A percentile compares a stretch with the other conserved stretches of the same genome.
Evolutionary conservation across 2,113 vertebrate species (phyloP).

Genomic region (Aix galericulata): DNA sequence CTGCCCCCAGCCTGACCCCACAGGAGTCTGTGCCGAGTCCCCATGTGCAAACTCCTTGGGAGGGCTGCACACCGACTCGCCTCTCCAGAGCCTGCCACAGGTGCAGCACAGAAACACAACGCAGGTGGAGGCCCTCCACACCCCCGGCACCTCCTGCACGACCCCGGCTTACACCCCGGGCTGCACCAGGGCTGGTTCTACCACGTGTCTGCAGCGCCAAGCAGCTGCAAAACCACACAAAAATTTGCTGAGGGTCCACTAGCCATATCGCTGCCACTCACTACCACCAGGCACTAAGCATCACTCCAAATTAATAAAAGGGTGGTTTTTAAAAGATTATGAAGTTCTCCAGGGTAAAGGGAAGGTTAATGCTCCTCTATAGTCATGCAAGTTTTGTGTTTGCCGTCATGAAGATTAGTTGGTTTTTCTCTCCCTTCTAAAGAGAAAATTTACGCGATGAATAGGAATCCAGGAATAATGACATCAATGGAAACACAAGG

Average conservation of each 20-base stretch:
- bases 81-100: too few relatives aligned
- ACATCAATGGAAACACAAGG: not conserved
- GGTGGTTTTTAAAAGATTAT: not conserved
- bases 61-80: too few relatives aligned
- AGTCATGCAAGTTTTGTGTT: not conserved
- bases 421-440: not conserved
- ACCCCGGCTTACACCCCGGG: too few relatives aligned
- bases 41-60: too few relatives aligned
- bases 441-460: not conserved
- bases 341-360: not conserved
- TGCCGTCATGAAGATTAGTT: not conserved
- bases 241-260: not conserved
- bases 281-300: not conserved
- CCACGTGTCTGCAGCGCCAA: too few relatives aligned
- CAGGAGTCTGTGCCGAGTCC: not conserved
- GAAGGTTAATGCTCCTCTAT: slow-evolving; percentile 17
- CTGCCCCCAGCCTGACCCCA: not conserved
- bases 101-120: too few relatives aligned
- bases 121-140: too few relatives aligned
- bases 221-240: not conserved
- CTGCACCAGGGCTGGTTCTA: too few relatives aligned
- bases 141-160: too few relatives aligned
- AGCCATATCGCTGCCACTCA: not conserved
- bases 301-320: slow-evolving; percentile 28
- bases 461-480: not conserved